phyloP scores from a whole-genome alignment of 2,797 vertebrate genomes.

The Microctenopoma stevenorrisi region DNA sequence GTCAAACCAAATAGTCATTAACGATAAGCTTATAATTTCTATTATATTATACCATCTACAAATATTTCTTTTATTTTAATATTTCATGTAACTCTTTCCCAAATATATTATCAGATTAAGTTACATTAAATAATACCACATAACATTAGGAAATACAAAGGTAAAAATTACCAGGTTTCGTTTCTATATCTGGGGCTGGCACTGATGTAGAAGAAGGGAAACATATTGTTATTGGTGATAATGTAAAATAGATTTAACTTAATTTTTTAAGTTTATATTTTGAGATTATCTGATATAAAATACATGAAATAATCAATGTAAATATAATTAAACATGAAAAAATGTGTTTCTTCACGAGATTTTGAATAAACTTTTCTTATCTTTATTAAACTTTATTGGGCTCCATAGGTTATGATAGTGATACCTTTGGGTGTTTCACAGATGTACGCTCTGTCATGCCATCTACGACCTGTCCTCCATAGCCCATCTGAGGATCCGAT shows the following conservation, averaged over 20 bases:
- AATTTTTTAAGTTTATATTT: too few relatives aligned
- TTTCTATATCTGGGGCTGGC: accelerated
- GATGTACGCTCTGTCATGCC: slow-evolving; percentile 69
- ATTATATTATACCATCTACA: not conserved
- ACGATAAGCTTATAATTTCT: too few relatives aligned
- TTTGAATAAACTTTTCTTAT: too few relatives aligned
- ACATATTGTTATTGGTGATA: not conserved
- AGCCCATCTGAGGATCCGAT: slow-evolving; percentile 49
- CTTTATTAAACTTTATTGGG: too few relatives aligned
- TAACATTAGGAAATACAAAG: not conserved
- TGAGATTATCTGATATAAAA: too few relatives aligned
- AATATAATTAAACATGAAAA: too few relatives aligned
- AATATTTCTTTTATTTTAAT: not conserved
- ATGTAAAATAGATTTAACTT: too few relatives aligned
- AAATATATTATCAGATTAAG: too few relatives aligned
- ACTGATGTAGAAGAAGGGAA: slow-evolving; percentile 46
- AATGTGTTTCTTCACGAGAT: too few relatives aligned
- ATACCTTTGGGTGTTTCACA: slow-evolving; percentile 77
- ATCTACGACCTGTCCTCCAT: slow-evolving; percentile 66
- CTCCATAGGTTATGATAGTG: not conserved
- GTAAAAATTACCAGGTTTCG: slow-evolving; percentile 50
- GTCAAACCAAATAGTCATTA: not conserved
- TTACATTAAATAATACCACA: not conserved
- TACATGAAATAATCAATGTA: too few relatives aligned
- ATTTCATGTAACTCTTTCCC: too few relatives aligned